Percentiles rank a stretch among this genome's conserved stretches.
phyloP scores from a whole-genome alignment of 2,888 invertebrate species.

The Drosophila putrida region DNA sequence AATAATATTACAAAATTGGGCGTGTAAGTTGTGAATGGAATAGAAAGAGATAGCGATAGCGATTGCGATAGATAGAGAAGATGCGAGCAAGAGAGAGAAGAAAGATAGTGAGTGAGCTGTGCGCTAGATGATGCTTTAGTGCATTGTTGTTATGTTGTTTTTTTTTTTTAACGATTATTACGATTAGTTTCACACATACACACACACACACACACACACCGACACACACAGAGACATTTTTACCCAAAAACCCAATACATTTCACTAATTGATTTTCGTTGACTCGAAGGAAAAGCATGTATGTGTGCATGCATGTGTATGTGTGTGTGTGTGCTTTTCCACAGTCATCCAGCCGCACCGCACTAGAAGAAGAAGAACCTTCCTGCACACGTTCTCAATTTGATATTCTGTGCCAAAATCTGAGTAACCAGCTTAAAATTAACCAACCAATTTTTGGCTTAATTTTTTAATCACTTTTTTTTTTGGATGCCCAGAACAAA shows the following conservation, averaged over 20 bases:
- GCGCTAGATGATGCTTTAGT: slow-evolving; percentile 24
- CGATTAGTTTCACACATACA: slow-evolving; percentile 21
- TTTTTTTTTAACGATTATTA: slow-evolving; percentile 21
- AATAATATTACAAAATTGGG: slow-evolving; percentile 11
- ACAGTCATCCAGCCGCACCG: slow-evolving; percentile 1
- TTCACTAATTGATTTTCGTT: background rate
- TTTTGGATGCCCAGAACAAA: slow-evolving; percentile 60
- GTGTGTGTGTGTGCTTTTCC: slow-evolving; percentile 10
- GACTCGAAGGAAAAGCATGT: slow-evolving; percentile 6
- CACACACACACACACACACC: slow-evolving; percentile 3
- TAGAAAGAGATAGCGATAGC: slow-evolving; percentile 16
- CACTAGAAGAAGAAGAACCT: background rate
- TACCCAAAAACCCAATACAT: background rate
- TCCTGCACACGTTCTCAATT: background rate
- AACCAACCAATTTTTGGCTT: background rate
- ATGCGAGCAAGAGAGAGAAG: slow-evolving; percentile 2
- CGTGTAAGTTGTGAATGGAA: slow-evolving; percentile 23
- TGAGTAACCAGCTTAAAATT: slow-evolving; percentile 23
- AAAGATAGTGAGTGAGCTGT: slow-evolving; percentile 5
- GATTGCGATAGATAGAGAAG: slow-evolving; percentile 1
- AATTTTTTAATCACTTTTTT: slow-evolving; percentile 10
- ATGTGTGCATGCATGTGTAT: slow-evolving; percentile 12
- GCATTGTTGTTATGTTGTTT: slow-evolving; percentile 58
- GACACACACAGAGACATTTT: background rate
- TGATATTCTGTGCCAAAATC: slow-evolving; percentile 34